Evolutionary conservation across 2,113 vertebrate species (phyloP).

Genomic region (Tenebrosternarchus preto): DNA sequence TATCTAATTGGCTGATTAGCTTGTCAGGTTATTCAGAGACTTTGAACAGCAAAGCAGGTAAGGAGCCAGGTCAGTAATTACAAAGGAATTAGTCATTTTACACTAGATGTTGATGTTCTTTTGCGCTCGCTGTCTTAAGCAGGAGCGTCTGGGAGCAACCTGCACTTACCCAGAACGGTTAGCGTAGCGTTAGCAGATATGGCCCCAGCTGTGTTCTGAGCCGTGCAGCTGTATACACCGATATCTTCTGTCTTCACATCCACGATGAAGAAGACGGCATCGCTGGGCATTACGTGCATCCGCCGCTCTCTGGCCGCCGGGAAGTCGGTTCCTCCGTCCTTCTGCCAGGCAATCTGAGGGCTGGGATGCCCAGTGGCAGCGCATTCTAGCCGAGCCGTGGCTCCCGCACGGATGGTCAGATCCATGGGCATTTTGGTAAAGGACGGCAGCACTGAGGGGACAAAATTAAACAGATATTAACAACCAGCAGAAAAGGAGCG

Average conservation of each 20-base stretch:
- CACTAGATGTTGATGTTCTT: background rate
- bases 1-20: no score
- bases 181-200: constrained; percentile 92
- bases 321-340: constrained; percentile 95
- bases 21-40: no score
- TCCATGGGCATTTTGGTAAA: constrained; percentile 97
- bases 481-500: background rate
- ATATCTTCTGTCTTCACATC: constrained; percentile 92
- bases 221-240: constrained; percentile 92
- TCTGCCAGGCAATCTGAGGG: constrained; percentile 97
- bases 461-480: background rate
- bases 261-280: constrained; percentile 96
- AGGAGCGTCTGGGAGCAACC: background rate
- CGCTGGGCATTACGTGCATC: constrained; percentile 98
- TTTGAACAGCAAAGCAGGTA: no score
- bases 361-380: constrained; percentile 87
- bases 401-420: constrained; percentile 86
- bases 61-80: no score
- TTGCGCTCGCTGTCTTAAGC: background rate
- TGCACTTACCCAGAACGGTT: constrained; percentile 86
- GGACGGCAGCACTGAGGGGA: constrained; percentile 84
- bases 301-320: constrained; percentile 91
- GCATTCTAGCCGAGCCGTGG: constrained; percentile 90
- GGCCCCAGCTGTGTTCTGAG: constrained; percentile 92
- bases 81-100: no score